Percentiles rank a stretch among this genome's conserved stretches.
phyloP scores from a whole-genome alignment of 2,113 vertebrate species.

The Tragelaphus scriptus region DNA sequence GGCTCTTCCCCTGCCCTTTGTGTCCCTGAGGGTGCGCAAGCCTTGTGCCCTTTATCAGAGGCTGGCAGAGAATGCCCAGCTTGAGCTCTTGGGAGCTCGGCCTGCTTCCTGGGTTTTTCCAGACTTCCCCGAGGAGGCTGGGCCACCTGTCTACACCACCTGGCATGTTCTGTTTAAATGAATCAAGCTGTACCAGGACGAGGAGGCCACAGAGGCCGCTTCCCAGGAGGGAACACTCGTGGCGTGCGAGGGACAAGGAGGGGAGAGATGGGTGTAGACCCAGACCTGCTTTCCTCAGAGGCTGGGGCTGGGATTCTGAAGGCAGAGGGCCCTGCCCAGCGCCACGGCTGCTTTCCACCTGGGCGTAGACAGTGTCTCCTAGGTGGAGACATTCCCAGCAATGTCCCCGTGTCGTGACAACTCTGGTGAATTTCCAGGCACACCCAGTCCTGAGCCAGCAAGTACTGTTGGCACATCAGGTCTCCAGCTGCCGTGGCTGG shows the following conservation, averaged over 20 bases:
- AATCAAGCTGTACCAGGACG: neutral
- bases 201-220: neutral
- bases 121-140: neutral
- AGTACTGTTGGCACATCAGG: neutral
- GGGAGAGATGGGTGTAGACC: neutral
- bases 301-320: neutral
- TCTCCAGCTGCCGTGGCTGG: neutral
- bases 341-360: neutral
- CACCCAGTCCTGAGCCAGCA: neutral
- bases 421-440: constrained; percentile 5
- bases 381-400: constrained; percentile 1
- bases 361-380: neutral
- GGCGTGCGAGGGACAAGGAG: neutral
- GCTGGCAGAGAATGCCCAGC: neutral
- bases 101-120: neutral
- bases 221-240: neutral
- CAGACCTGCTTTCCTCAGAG: neutral
- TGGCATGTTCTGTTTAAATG: neutral
- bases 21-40: neutral
- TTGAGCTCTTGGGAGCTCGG: neutral
- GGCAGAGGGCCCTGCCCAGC: neutral
- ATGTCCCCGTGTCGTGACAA: neutral
- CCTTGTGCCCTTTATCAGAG: neutral
- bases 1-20: too few relatives aligned
- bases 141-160: neutral